Base-by-base conservation (phyloP, 2,113 vertebrate genomes). In the Sclerurus mexicanus region DNA sequence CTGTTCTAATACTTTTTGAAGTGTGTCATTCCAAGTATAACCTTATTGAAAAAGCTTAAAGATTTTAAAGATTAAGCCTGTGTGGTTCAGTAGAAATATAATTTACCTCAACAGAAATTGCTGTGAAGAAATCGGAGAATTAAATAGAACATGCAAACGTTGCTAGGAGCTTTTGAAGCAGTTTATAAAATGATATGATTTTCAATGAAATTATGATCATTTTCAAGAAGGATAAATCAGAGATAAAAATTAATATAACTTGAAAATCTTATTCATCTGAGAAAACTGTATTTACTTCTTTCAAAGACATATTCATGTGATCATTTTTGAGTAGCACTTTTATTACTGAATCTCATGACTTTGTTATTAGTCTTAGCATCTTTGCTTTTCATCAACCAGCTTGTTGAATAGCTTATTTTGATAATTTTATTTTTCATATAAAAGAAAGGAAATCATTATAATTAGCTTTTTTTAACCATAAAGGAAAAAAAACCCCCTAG, bases 21-120 rank as follows among this genome's bases (percentile, higher is more conserved):
- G 37, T 60, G 27, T 80, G 40, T 74, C 35, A 55, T 71, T 86
- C 50, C 55, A 71, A 71, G n/a, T 55, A 50, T 46, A 66, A 56
- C 20, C 27, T 62, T 81, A 83, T 74, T 90, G 44, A 67, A 84
- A 86, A 95, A 77, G 23, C 68, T 25, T 90, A 42, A 82, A 90
- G 33, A 68, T 85, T 21, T n/a, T 78, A 64, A 89, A 87, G 44
- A 89, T 40, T 60, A 87, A 85, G 37, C 37, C 28, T 52, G 21
- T 77, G 44, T 0, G 1, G 33, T 75, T 95, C 76, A 67, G 68
- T 55, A 81, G 72, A 63, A 94, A 88, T 71, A 33, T 73, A 84
- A 90, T 95, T 87, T 94, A 60, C 64, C 30, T 87, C 50, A 84
- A 68, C 22, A 86, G 76, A 92, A 93, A 84, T 85, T 62, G 40